Conservation (phyloP, 2,113 vertebrate species). For the Ancistrus triradiatus region DNA sequence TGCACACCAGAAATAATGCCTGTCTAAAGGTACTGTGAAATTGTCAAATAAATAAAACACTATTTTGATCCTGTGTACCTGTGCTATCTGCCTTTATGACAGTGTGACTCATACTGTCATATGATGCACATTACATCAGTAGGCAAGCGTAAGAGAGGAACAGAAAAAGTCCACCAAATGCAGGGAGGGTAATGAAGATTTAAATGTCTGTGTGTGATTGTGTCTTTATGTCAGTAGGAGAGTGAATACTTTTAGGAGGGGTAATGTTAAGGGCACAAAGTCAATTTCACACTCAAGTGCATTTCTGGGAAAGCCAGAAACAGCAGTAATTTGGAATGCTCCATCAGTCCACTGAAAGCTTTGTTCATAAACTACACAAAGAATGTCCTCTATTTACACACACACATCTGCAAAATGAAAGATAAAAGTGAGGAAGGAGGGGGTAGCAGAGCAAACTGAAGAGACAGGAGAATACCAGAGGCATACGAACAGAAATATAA, state of each 20-base stretch:
- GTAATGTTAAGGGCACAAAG: slow-evolving; percentile 52
- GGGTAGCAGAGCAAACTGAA: neutral
- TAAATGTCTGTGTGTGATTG: slow-evolving; percentile 14
- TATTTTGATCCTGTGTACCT: no score
- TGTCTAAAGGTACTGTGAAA: no score
- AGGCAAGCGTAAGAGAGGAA: neutral
- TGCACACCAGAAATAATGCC: no score
- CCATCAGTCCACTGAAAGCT: slow-evolving; percentile 55
- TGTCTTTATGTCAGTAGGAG: neutral
- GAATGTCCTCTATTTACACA: slow-evolving; percentile 19
- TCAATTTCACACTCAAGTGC: slow-evolving; percentile 66
- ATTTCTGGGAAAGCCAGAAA: slow-evolving; percentile 47
- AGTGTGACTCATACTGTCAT: no score
- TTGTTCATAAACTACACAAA: slow-evolving; percentile 17
- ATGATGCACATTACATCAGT: no score
- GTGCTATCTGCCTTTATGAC: no score
- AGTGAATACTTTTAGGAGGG: slow-evolving; percentile 22
- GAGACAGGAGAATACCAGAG: neutral
- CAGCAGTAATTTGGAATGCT: slow-evolving; percentile 52
- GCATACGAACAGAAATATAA: slow-evolving; percentile 12
- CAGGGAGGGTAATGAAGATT: slow-evolving; percentile 30
- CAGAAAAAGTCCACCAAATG: neutral
- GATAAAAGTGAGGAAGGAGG: neutral
- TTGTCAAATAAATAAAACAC: no score
- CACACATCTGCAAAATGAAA: neutral